A percentile compares a stretch with the other conserved stretches of the same genome.
Evolutionary conservation across 2,113 vertebrate species (phyloP).

Genomic region (Euleptes europaea): DNA sequence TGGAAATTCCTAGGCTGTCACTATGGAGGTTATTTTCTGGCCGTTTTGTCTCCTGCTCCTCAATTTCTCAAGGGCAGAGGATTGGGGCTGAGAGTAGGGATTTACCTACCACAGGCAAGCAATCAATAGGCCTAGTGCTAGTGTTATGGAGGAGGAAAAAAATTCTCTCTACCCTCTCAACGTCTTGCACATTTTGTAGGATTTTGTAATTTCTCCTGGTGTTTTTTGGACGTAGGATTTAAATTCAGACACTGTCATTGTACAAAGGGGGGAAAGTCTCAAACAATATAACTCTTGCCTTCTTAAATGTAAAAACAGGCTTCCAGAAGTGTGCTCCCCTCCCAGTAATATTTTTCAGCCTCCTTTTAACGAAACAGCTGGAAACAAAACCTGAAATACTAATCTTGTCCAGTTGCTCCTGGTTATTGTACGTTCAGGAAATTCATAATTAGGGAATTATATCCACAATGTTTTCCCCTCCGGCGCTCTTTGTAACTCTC

Average conservation of each 20-base stretch:
- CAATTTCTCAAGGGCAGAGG: too few species aligned
- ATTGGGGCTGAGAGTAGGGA: too few species aligned
- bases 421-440: conserved; percentile 76
- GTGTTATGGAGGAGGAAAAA: too few species aligned
- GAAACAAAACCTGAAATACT: conserved; percentile 63
- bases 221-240: conserved; percentile 2
- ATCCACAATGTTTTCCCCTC: conserved; percentile 67
- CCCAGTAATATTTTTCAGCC: conserved; percentile 31
- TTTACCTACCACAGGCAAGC: too few species aligned
- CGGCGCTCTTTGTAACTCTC: conserved; percentile 60
- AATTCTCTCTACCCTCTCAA: too few species aligned
- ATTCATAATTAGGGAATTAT: conserved; percentile 76
- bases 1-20: too few species aligned
- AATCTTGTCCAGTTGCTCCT: conserved; percentile 74
- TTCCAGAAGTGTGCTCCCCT: conserved; percentile 43
- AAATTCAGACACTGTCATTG: conserved; percentile 34
- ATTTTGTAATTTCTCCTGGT: too few species aligned
- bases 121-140: too few species aligned
- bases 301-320: conserved; percentile 62
- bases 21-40: too few species aligned
- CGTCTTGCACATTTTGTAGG: too few species aligned
- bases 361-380: conserved; percentile 74
- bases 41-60: too few species aligned
- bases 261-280: conserved; percentile 21
- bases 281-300: conserved; percentile 26